Percentiles rank a stretch among this genome's conserved stretches.
Evolutionary conservation across 2,113 vertebrate genomes (phyloP).

Genomic region (Caracal caracal): DNA sequence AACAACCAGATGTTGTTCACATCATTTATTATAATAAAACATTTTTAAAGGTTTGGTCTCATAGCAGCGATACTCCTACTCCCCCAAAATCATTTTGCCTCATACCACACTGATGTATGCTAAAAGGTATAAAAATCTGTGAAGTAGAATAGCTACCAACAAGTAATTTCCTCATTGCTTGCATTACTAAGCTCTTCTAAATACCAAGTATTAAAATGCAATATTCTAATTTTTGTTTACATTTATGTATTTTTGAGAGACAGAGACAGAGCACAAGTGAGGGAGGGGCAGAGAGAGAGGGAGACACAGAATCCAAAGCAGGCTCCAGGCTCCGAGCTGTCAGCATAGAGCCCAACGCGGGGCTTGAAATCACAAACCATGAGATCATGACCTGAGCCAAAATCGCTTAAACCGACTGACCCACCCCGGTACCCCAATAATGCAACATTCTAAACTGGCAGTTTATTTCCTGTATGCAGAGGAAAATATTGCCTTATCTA

Average conservation of each 20-base stretch:
- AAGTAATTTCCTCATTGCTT: constrained; percentile 25
- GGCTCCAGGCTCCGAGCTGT: too few relatives aligned
- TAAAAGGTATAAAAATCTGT: constrained; percentile 15
- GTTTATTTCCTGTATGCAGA: not conserved
- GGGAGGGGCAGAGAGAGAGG: too few relatives aligned
- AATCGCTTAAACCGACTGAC: too few relatives aligned
- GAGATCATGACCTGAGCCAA: too few relatives aligned
- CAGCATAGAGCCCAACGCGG: too few relatives aligned
- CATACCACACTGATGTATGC: not conserved
- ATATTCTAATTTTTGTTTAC: not conserved
- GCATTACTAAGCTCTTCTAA: not conserved
- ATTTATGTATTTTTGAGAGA: too few relatives aligned
- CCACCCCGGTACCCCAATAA: not conserved
- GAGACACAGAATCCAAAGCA: too few relatives aligned
- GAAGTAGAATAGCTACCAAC: constrained; percentile 19
- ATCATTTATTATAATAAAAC: constrained; percentile 6
- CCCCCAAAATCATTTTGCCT: not conserved
- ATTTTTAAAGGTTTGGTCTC: not conserved
- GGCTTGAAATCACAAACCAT: too few relatives aligned
- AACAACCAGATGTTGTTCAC: not conserved
- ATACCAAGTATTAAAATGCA: not conserved
- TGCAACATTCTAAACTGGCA: not conserved
- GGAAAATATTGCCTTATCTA: not conserved
- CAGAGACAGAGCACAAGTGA: too few relatives aligned
- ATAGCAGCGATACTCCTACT: not conserved